These are phyloP conservation scores for Heliconius charithonia DNA, from an alignment of 2,888 invertebrate genomes.

Conservation along the genomic window DNA sequence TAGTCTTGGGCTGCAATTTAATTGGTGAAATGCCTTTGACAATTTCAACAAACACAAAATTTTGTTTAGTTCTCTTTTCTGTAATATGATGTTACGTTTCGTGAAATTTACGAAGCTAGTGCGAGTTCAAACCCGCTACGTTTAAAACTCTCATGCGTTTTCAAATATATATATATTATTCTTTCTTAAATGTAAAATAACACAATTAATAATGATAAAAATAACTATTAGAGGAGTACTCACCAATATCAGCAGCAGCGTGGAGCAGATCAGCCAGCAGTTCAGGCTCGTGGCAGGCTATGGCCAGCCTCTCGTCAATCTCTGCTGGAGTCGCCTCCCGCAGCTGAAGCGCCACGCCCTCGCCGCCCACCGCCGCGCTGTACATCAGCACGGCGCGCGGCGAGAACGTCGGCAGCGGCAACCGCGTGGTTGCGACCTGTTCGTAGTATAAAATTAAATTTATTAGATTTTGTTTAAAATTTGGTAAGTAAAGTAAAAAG, in stretches of 20 bases:
- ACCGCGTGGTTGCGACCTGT: constrained; percentile 55
- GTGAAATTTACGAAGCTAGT: too few relatives aligned
- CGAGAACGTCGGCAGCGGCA: constrained; percentile 76
- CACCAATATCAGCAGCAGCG: constrained; percentile 84
- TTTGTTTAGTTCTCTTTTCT: too few relatives aligned
- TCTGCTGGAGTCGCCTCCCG: constrained; percentile 83
- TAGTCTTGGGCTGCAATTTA: neutral
- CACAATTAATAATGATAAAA: neutral
- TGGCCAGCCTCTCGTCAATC: constrained; percentile 86
- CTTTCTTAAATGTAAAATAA: too few relatives aligned
- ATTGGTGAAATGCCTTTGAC: neutral
- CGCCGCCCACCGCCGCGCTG: constrained; percentile 87
- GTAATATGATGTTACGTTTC: too few relatives aligned
- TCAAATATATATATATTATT: too few relatives aligned
- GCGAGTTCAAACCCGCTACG: too few relatives aligned
- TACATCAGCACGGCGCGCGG: constrained; percentile 88
- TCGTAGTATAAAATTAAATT: neutral
- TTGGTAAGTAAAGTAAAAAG: too few relatives aligned
- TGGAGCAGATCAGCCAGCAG: constrained; percentile 89
- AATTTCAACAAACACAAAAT: too few relatives aligned
- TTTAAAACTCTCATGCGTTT: too few relatives aligned
- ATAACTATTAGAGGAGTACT: constrained; percentile 47
- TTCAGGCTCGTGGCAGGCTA: constrained; percentile 90
- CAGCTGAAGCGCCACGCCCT: constrained; percentile 85
- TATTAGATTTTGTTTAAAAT: neutral